Evolutionary conservation across 2,113 vertebrate species (phyloP).

Genomic region (Pithys albifrons): DNA sequence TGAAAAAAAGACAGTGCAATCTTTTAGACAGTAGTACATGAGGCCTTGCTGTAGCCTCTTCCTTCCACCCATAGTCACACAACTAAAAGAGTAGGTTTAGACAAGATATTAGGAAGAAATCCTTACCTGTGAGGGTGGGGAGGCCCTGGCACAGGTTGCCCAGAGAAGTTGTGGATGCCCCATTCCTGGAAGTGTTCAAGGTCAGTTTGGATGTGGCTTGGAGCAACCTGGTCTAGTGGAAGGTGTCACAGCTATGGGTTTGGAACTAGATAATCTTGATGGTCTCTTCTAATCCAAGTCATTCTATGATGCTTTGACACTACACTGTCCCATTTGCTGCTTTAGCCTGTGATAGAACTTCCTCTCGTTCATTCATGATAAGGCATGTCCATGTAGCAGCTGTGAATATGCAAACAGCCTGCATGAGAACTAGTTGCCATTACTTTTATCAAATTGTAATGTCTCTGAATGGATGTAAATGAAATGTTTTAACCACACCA

Average conservation of each 20-base stretch:
- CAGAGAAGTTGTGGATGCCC: not conserved
- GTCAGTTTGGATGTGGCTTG: not conserved
- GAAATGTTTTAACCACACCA: not conserved
- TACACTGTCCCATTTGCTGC: not conserved
- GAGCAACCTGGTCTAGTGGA: not conserved
- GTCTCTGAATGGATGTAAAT: not conserved
- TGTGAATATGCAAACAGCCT: not conserved
- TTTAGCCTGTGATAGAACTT: not conserved
- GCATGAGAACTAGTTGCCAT: not conserved
- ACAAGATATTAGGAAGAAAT: not conserved
- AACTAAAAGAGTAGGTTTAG: not conserved
- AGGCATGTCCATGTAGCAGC: not conserved
- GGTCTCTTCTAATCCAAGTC: not conserved
- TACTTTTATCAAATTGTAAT: not conserved
- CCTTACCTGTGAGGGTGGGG: not conserved
- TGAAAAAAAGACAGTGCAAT: not conserved
- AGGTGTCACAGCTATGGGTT: not conserved
- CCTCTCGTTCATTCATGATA: not conserved
- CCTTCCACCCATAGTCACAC: accelerated
- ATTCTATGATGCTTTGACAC: not conserved
- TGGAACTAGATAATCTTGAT: not conserved
- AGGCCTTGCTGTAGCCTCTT: not conserved
- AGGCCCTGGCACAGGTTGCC: not conserved
- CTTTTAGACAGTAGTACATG: not conserved
- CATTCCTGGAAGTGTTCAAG: not conserved